A percentile compares a stretch with the other conserved stretches of the same genome.
Conservation (phyloP, 2,113 vertebrate genomes). For the Lepidiolamprologus cunningtoni region DNA sequence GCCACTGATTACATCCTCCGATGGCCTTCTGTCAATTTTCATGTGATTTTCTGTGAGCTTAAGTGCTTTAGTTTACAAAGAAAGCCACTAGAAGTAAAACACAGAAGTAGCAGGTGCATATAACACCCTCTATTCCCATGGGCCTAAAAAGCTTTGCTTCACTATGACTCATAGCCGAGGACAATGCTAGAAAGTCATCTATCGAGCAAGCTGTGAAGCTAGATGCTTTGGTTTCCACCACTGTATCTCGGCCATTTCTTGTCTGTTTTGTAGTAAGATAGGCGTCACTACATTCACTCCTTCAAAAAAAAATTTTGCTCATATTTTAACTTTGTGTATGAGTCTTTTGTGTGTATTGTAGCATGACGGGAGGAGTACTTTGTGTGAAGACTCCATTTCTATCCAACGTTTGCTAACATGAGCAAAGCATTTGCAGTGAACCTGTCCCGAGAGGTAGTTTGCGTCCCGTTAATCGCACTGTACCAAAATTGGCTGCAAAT, state of each 20-base stretch:
- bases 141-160: neutral
- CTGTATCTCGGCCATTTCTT: neutral
- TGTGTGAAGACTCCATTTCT: neutral
- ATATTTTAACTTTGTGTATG: neutral
- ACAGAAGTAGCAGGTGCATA: neutral
- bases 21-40: conserved; percentile 17
- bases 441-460: rapidly evolving
- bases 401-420: neutral
- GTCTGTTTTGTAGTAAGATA: neutral
- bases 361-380: neutral
- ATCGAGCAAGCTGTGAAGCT: neutral
- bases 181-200: neutral
- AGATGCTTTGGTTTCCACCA: neutral
- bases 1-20: neutral
- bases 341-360: neutral
- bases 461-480: rapidly evolving
- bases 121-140: neutral
- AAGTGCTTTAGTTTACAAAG: conserved; percentile 6
- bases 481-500: neutral
- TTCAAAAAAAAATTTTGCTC: neutral
- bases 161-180: neutral
- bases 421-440: neutral
- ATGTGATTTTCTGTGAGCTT: conserved; percentile 17
- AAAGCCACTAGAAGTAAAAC: neutral
- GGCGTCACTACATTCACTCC: neutral